A percentile compares a stretch with the other conserved stretches of the same genome.
Evolutionary conservation across 2,888 invertebrate genomes (phyloP).

Genomic region (Aricia artaxerxes): DNA sequence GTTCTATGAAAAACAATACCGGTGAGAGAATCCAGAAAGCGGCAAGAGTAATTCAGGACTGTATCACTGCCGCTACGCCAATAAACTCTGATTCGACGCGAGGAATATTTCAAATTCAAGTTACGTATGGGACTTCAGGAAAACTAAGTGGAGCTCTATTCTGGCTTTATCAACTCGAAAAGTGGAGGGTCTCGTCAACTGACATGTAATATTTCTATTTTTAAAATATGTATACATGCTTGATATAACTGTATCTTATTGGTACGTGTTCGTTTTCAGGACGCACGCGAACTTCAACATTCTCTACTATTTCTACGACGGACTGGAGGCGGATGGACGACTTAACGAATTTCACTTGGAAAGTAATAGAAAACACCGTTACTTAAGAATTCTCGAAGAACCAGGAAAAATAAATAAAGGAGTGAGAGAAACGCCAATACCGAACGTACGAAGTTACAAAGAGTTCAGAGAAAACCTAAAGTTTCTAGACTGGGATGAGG

Average conservation of each 20-base stretch:
- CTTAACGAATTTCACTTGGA: slow-evolving; percentile 85
- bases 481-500: slow-evolving; percentile 86
- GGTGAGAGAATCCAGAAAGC: slow-evolving; percentile 84
- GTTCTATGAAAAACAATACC: slow-evolving; percentile 85
- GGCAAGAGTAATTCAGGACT: slow-evolving; percentile 85
- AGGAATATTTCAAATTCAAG: slow-evolving; percentile 88
- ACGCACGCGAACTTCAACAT: slow-evolving; percentile 93
- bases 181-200: slow-evolving; percentile 90
- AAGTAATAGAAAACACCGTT: slow-evolving; percentile 85
- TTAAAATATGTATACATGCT: slow-evolving; percentile 21
- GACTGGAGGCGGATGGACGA: slow-evolving; percentile 84
- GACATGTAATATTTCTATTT: slow-evolving; percentile 81
- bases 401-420: slow-evolving; percentile 79
- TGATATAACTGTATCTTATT: slow-evolving; percentile 34
- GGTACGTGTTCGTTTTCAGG: slow-evolving; percentile 71
- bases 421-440: slow-evolving; percentile 82
- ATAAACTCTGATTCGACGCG: slow-evolving; percentile 93
- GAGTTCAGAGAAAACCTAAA: slow-evolving; percentile 83
- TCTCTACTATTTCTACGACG: slow-evolving; percentile 94
- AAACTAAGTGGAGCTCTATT: slow-evolving; percentile 94
- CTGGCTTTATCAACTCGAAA: slow-evolving; percentile 92
- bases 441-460: slow-evolving; percentile 83
- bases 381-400: slow-evolving; percentile 84
- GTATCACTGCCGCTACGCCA: slow-evolving; percentile 92
- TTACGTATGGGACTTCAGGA: slow-evolving; percentile 91